Conservation (phyloP, 2,888 invertebrate species). For the Melikaiella ostensackeni region DNA sequence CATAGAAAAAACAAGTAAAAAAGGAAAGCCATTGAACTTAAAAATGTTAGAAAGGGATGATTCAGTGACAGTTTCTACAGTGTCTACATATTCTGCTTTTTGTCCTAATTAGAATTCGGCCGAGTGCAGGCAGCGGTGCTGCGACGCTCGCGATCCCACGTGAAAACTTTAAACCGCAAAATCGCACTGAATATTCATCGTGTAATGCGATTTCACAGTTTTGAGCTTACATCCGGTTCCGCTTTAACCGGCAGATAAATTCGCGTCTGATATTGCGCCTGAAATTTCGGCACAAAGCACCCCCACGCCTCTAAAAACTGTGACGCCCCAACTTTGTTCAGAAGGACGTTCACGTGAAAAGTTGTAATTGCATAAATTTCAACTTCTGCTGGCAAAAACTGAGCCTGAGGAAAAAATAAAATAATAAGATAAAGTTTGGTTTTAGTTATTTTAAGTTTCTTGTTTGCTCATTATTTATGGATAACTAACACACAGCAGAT, state of each 20-base stretch:
- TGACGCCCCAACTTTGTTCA: conserved; percentile 33
- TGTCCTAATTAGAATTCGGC: conserved; percentile 48
- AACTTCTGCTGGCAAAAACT: conserved; percentile 10
- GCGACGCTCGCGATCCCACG: conserved; percentile 39
- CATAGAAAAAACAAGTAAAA: background rate
- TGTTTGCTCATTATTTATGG: background rate
- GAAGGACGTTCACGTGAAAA: conserved; percentile 26
- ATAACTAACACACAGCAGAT: no score
- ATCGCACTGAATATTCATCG: conserved; percentile 76
- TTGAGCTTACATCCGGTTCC: conserved; percentile 49
- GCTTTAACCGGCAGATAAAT: conserved; percentile 48
- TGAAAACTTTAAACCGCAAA: conserved; percentile 73
- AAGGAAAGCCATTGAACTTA: background rate
- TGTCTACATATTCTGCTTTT: conserved; percentile 50
- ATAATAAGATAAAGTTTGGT: background rate
- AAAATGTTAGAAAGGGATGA: conserved; percentile 26
- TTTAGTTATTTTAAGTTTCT: background rate
- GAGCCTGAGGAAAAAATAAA: background rate
- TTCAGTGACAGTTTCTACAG: conserved; percentile 18
- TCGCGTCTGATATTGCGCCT: conserved; percentile 45
- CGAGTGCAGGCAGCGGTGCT: conserved; percentile 36
- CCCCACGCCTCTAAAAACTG: conserved; percentile 20
- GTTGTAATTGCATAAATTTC: conserved; percentile 38
- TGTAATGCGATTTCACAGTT: conserved; percentile 66
- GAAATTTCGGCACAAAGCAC: conserved; percentile 40